Conservation (phyloP, 2,888 invertebrate genomes). For the Mantis religiosa region DNA sequence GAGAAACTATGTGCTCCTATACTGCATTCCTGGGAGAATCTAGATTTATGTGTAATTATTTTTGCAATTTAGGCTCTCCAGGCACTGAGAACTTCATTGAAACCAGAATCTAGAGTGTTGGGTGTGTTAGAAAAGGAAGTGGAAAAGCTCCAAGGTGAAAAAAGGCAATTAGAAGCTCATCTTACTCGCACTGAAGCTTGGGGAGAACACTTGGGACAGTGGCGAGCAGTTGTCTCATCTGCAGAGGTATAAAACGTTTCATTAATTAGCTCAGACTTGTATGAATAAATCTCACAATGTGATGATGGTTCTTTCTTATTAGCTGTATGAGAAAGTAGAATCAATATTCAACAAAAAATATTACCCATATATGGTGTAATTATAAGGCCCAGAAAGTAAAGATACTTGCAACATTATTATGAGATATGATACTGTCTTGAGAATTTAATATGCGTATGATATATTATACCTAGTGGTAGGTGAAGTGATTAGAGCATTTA, state of each 20-base stretch:
- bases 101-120: constrained; percentile 77
- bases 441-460: no score
- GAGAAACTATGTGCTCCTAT: neutral
- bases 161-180: constrained; percentile 77
- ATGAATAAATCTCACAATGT: no score
- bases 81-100: constrained; percentile 74
- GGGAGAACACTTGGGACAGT: constrained; percentile 84
- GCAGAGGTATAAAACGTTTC: constrained; percentile 58
- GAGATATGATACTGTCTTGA: no score
- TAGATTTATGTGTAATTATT: neutral
- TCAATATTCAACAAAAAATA: no score
- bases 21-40: neutral
- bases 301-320: no score
- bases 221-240: constrained; percentile 81
- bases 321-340: no score
- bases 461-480: no score
- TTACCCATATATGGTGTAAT: no score
- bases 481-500: no score
- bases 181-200: constrained; percentile 81
- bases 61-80: constrained; percentile 58
- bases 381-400: no score
- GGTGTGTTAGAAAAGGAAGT: constrained; percentile 78
- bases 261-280: no score
- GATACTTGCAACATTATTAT: no score
- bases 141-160: constrained; percentile 75